These are phyloP conservation scores for Ctenodactylus gundi DNA, from an alignment of 2,113 vertebrate genomes.

Conservation along the genomic window DNA sequence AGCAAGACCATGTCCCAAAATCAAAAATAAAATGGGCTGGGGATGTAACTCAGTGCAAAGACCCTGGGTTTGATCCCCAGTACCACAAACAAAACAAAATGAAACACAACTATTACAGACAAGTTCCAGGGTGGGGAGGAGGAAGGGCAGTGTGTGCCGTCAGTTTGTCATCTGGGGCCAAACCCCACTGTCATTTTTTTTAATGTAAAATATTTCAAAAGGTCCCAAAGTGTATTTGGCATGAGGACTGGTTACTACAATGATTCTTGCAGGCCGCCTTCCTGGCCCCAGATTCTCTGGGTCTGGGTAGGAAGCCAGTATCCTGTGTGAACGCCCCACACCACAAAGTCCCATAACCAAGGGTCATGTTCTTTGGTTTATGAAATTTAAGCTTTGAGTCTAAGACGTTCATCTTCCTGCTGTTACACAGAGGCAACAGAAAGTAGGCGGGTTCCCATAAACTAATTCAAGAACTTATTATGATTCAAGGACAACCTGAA, in stretches of 20 bases:
- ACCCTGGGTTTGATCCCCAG: too few relatives aligned
- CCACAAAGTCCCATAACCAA: not conserved
- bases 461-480: not conserved
- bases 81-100: too few relatives aligned
- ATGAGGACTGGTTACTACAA: not conserved
- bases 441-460: not conserved
- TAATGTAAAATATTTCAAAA: not conserved
- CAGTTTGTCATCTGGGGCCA: not conserved
- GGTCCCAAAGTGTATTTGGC: not conserved
- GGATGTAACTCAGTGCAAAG: too few relatives aligned
- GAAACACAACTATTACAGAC: too few relatives aligned
- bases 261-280: too few relatives aligned
- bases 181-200: not conserved
- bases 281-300: not conserved
- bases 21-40: too few relatives aligned
- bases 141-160: accelerated
- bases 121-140: not conserved
- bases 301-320: not conserved
- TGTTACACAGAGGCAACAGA: not conserved
- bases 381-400: not conserved
- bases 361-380: not conserved
- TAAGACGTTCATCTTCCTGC: not conserved
- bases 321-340: not conserved
- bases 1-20: too few relatives aligned
- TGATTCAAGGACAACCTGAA: not conserved